Percentiles rank a stretch among this genome's conserved stretches.
Evolutionary conservation across 2,797 vertebrate species (phyloP).

Genomic region (Phoebastria nigripes): DNA sequence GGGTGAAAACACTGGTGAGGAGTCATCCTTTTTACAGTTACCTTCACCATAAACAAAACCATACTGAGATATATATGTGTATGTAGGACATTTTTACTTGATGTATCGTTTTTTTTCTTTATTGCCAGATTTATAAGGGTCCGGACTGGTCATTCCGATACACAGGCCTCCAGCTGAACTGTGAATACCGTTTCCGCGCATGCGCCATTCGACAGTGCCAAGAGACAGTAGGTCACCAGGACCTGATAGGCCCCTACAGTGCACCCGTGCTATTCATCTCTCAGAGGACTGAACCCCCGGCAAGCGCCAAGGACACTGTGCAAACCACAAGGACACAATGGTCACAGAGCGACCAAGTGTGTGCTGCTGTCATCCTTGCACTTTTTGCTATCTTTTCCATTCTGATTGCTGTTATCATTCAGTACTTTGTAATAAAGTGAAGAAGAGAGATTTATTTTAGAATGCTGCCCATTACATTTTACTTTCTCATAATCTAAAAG

Average conservation of each 20-base stretch:
- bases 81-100: rapidly evolving
- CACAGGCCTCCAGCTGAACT: conserved; percentile 86
- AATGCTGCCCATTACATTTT: conserved; percentile 73
- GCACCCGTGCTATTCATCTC: conserved; percentile 86
- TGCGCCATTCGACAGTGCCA: conserved; percentile 94
- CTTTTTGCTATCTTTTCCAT: conserved; percentile 94
- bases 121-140: conserved; percentile 86
- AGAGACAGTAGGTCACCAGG: conserved; percentile 80
- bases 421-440: conserved; percentile 99
- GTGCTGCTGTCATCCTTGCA: conserved; percentile 93
- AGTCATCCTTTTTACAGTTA: not conserved
- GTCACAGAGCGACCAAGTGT: conserved; percentile 92
- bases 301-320: conserved; percentile 70
- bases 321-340: conserved; percentile 79
- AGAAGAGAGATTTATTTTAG: conserved; percentile 67
- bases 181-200: conserved; percentile 91
- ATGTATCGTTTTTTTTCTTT: not conserved
- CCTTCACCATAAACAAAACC: not conserved
- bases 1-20: not conserved
- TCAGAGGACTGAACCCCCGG: conserved; percentile 79
- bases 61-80: not conserved
- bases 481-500: conserved; percentile 75
- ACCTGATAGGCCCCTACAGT: conserved; percentile 92
- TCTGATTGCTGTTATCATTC: conserved; percentile 95
- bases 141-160: conserved; percentile 84